Evolutionary conservation across 1,140 invertebrate species (phyloP).

Genomic region (Drosophila albomicans): DNA sequence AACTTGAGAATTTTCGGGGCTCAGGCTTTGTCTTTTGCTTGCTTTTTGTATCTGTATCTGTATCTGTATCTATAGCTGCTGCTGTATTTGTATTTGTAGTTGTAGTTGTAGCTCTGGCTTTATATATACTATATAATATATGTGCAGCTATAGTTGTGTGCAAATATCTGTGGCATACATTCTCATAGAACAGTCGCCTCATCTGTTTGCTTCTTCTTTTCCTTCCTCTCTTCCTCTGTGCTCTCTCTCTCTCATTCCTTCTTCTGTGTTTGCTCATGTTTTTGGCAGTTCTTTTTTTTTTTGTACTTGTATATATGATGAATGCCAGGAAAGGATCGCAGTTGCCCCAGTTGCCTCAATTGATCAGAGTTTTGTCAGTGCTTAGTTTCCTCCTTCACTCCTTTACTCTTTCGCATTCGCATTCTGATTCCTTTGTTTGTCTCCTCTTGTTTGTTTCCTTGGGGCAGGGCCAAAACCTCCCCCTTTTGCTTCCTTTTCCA

Average conservation of each 20-base stretch:
- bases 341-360: constrained; percentile 33
- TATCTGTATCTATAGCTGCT: neutral
- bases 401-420: too few relatives aligned
- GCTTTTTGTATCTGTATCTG: neutral
- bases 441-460: constrained; percentile 4
- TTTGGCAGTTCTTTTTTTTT: constrained; percentile 5
- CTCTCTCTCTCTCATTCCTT: neutral
- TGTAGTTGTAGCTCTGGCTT: constrained; percentile 1
- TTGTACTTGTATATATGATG: neutral
- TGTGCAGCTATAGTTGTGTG: constrained; percentile 23
- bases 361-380: neutral
- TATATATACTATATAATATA: too few relatives aligned
- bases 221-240: neutral
- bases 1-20: constrained; percentile 25
- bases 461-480: too few relatives aligned
- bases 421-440: constrained; percentile 1
- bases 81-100: neutral
- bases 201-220: constrained; percentile 8
- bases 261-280: neutral
- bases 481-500: neutral
- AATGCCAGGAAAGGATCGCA: constrained; percentile 29
- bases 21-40: constrained; percentile 34
- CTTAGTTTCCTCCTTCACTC: neutral
- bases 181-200: constrained; percentile 42
- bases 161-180: constrained; percentile 50